A percentile compares a stretch with the other conserved stretches of the same genome.
Evolutionary conservation across 2,888 invertebrate genomes (phyloP).

Genomic region (Dione vanillae): DNA sequence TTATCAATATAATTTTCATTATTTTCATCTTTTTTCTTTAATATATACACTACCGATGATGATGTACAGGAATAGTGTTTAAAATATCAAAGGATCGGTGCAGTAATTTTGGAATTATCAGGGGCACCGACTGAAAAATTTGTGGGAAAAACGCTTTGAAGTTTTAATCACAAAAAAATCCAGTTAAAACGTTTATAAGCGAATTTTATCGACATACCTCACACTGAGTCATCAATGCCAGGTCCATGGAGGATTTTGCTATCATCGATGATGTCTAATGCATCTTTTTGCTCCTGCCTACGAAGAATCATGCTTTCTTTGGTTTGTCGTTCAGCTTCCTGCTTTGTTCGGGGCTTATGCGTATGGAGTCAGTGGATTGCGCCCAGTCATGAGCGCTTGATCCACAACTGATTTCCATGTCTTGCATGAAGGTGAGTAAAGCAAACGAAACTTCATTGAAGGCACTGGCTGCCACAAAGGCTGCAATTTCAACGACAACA

Average conservation of each 20-base stretch:
- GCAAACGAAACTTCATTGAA: slow-evolving; percentile 27
- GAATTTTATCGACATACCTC: slow-evolving; percentile 22
- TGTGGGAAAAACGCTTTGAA: too few relatives aligned
- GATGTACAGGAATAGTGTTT: background rate
- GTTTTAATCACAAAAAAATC: too few relatives aligned
- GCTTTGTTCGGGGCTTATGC: too few relatives aligned
- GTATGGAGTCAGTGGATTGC: too few relatives aligned
- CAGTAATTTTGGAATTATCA: too few relatives aligned
- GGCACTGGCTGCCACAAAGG: slow-evolving; percentile 16
- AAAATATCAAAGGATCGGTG: too few relatives aligned
- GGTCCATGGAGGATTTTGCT: slow-evolving; percentile 20
- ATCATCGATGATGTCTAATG: slow-evolving; percentile 2
- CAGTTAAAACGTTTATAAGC: slow-evolving; percentile 7
- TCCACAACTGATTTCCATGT: slow-evolving; percentile 7
- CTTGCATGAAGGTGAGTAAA: slow-evolving; percentile 12
- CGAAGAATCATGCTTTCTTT: too few relatives aligned
- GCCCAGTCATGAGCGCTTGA: too few relatives aligned
- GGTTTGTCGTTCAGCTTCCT: too few relatives aligned
- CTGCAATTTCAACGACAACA: slow-evolving; percentile 21
- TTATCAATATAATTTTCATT: slow-evolving; percentile 17
- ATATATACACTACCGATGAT: slow-evolving; percentile 40
- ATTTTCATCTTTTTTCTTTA: slow-evolving; percentile 25
- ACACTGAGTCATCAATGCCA: slow-evolving; percentile 22
- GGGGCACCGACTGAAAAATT: too few relatives aligned
- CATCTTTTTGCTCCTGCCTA: too few relatives aligned